Evolutionary conservation across 2,113 vertebrate genomes (phyloP).

Genomic region (Ursus arctos): DNA sequence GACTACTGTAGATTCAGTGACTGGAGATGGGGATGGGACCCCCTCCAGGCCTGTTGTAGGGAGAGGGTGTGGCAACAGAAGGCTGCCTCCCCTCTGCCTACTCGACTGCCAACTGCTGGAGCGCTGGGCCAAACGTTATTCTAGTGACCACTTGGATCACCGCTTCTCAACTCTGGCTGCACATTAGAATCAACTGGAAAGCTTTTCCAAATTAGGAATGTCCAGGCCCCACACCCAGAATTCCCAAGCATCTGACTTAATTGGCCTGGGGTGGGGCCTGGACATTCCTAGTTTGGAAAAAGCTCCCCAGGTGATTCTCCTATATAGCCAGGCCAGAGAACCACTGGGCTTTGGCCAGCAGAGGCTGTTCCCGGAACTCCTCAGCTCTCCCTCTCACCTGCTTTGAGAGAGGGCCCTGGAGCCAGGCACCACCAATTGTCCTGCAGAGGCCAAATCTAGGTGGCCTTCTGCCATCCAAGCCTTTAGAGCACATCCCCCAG

Average conservation of each 20-base stretch:
- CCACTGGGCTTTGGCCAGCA: background rate
- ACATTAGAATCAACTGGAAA: background rate
- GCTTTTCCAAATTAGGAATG: background rate
- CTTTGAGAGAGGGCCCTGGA: background rate
- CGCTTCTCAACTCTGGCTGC: background rate
- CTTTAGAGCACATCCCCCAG: background rate
- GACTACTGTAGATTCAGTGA: background rate
- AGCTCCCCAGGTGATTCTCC: background rate
- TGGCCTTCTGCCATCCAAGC: background rate
- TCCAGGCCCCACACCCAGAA: background rate
- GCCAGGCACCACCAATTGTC: background rate
- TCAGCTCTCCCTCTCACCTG: background rate
- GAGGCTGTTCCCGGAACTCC: background rate
- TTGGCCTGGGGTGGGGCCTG: background rate
- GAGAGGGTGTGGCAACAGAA: background rate
- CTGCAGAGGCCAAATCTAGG: background rate
- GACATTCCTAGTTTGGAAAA: background rate
- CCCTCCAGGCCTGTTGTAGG: background rate
- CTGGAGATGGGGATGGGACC: background rate
- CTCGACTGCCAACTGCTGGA: background rate
- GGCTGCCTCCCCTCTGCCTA: background rate
- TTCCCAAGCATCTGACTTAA: background rate
- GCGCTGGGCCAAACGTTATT: background rate
- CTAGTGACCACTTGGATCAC: background rate
- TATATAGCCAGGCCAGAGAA: background rate